Evolutionary conservation across 2,113 vertebrate genomes (phyloP).

Genomic region (Platichthys flesus): DNA sequence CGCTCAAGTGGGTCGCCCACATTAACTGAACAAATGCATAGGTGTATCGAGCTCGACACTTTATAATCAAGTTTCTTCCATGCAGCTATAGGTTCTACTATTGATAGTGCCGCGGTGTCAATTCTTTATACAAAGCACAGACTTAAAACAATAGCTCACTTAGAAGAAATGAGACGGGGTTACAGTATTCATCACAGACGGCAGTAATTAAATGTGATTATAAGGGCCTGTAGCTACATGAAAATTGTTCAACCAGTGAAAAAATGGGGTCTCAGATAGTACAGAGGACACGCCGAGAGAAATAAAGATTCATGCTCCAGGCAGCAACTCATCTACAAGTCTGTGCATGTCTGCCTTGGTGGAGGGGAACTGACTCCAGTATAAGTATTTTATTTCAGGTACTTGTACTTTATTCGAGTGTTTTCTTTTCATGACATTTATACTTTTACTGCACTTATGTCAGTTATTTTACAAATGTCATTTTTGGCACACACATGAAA

Average conservation of each 20-base stretch:
- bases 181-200: constrained; percentile 56
- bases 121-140: constrained; percentile 27
- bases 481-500: no score
- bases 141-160: constrained; percentile 62
- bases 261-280: constrained; percentile 31
- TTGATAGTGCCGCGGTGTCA: constrained; percentile 9
- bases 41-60: constrained; percentile 10
- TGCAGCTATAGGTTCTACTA: constrained; percentile 9
- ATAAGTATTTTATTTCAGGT: neutral
- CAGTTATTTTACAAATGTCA: neutral
- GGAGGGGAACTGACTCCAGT: constrained; percentile 2
- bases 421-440: constrained; percentile 2
- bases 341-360: constrained; percentile 6
- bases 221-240: constrained; percentile 57
- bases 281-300: constrained; percentile 27
- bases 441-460: neutral
- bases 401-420: neutral
- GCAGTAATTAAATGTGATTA: constrained; percentile 70
- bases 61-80: constrained; percentile 12
- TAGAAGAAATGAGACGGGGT: constrained; percentile 41
- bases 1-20: neutral
- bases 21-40: constrained; percentile 34
- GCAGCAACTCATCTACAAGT: constrained; percentile 11
- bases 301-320: constrained; percentile 41
- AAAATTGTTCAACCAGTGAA: constrained; percentile 46